Evolutionary conservation across 2,888 invertebrate genomes (phyloP).

Genomic region (Malthinus flaveolus): DNA sequence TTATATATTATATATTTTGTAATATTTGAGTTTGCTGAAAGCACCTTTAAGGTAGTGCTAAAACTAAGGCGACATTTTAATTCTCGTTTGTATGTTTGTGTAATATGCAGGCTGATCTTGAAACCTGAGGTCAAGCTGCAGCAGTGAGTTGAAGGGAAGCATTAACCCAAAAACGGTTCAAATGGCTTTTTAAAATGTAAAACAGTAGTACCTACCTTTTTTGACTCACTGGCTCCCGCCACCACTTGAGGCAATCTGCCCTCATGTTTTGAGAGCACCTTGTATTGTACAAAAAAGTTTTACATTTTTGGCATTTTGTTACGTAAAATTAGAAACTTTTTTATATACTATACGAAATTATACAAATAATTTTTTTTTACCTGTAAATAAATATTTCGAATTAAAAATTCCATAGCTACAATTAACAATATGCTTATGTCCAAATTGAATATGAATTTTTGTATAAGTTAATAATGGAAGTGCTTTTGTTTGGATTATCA

Average conservation of each 20-base stretch:
- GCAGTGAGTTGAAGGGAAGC: too few species aligned
- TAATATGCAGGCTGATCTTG: too few species aligned
- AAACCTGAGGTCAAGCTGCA: too few species aligned
- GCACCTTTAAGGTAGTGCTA: constrained; percentile 12
- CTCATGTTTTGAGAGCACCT: too few species aligned
- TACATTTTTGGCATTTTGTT: not conserved
- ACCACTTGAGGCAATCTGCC: too few species aligned
- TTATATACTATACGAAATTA: constrained; percentile 8
- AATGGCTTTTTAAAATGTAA: too few species aligned
- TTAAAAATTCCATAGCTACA: constrained; percentile 35
- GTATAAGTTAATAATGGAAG: constrained; percentile 7
- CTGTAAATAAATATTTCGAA: constrained; percentile 51
- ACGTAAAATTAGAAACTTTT: not conserved
- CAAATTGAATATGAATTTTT: constrained; percentile 14
- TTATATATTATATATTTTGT: constrained; percentile 6
- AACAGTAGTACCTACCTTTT: too few species aligned
- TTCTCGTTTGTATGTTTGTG: constrained; percentile 6
- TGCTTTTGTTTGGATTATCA: constrained; percentile 18
- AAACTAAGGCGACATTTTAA: not conserved
- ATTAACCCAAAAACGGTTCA: too few species aligned
- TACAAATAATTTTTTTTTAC: constrained; percentile 44
- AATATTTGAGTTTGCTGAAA: constrained; percentile 8
- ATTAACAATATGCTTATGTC: constrained; percentile 10
- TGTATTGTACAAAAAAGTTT: not conserved
- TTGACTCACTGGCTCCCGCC: too few species aligned